These are phyloP conservation scores for Danio albolineatus DNA, from an alignment of 2,797 vertebrate species.

Conservation along the genomic window DNA sequence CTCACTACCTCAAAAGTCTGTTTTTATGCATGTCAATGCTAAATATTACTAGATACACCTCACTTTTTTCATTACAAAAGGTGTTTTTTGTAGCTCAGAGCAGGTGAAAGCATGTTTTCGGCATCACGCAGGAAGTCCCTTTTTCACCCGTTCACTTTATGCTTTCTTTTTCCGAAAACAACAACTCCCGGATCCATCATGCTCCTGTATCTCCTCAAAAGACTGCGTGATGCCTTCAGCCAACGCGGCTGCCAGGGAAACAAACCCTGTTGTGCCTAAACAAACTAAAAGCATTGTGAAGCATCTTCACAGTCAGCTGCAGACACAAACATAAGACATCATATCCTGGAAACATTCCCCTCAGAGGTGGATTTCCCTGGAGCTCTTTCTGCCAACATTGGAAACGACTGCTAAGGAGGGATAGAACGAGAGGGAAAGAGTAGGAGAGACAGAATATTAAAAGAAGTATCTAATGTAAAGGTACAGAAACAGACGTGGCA, in stretches of 20 bases:
- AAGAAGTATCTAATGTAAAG: conserved; percentile 51
- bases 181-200: conserved; percentile 35
- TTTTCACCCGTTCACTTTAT: conserved; percentile 26
- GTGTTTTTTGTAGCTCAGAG: conserved; percentile 19
- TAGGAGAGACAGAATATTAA: conserved; percentile 35
- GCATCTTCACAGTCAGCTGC: conserved; percentile 34
- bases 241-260: conserved; percentile 44
- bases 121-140: not conserved
- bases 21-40: not conserved
- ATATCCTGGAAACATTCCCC: conserved; percentile 31
- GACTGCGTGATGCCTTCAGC: conserved; percentile 30
- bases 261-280: conserved; percentile 52
- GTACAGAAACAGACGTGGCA: conserved; percentile 38
- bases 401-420: conserved; percentile 30
- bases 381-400: conserved; percentile 10
- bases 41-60: conserved; percentile 12
- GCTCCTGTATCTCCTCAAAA: conserved; percentile 49
- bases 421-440: conserved; percentile 20
- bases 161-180: conserved; percentile 24
- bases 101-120: not conserved
- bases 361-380: conserved; percentile 31
- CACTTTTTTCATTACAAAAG: conserved; percentile 18
- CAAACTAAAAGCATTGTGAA: conserved; percentile 51
- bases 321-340: conserved; percentile 45
- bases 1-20: not conserved